A percentile compares a stretch with the other conserved stretches of the same genome.
Evolutionary conservation across 2,113 vertebrate species (phyloP).

Genomic region (Hepsetus odoe): DNA sequence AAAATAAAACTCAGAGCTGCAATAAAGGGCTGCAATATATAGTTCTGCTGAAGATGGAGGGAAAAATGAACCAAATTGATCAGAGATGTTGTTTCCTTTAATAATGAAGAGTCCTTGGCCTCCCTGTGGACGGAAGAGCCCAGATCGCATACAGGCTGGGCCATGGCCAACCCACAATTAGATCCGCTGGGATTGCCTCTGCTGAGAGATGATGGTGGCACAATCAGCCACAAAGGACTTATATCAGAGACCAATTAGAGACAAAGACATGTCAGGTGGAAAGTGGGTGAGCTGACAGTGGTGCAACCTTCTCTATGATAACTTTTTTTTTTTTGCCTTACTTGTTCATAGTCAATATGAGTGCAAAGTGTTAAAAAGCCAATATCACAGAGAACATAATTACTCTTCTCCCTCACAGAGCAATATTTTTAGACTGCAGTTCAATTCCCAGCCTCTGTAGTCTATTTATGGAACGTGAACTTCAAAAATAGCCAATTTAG

Average conservation of each 20-base stretch:
- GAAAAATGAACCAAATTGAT: conserved; percentile 50
- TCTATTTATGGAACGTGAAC: too few species aligned
- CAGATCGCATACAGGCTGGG: background rate
- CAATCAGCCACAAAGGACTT: conserved; percentile 38
- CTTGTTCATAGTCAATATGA: background rate
- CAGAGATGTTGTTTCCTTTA: conserved; percentile 45
- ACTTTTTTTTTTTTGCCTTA: background rate
- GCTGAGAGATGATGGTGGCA: conserved; percentile 32
- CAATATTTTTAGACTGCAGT: too few species aligned
- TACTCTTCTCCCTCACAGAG: background rate
- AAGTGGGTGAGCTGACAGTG: conserved; percentile 38
- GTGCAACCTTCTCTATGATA: conserved; percentile 1
- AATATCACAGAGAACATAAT: background rate
- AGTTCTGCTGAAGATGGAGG: conserved; percentile 12
- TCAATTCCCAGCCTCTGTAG: too few species aligned
- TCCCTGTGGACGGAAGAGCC: conserved; percentile 26
- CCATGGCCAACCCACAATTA: conserved; percentile 36
- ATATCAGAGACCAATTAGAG: conserved; percentile 52
- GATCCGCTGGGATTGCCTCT: conserved; percentile 42
- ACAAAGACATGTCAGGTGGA: conserved; percentile 39
- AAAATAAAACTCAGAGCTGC: conserved; percentile 42
- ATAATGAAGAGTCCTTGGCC: conserved; percentile 28
- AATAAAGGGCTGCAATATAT: conserved; percentile 48
- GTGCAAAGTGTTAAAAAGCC: background rate
- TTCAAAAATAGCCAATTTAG: too few species aligned